phyloP scores from a whole-genome alignment of 2,113 vertebrate genomes.

The Fregetta grallaria region DNA sequence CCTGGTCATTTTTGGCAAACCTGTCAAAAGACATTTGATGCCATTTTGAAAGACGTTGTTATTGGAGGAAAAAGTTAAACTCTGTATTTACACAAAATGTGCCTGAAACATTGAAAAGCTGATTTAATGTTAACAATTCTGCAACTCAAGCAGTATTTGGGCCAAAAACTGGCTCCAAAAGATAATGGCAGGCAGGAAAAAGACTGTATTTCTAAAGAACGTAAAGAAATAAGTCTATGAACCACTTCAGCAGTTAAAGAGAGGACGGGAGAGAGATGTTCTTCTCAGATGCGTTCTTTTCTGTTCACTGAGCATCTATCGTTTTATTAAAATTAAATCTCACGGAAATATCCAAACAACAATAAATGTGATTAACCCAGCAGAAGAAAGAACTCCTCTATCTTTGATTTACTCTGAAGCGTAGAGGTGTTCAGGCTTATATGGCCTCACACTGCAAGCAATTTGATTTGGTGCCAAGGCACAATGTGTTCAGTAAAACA shows the following conservation, averaged over 20 bases:
- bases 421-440: neutral
- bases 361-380: neutral
- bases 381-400: neutral
- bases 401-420: neutral
- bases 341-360: neutral
- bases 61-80: neutral
- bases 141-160: neutral
- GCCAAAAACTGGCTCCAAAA: slow-evolving; percentile 33
- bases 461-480: neutral
- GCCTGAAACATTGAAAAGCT: neutral
- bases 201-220: neutral
- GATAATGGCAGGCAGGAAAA: slow-evolving; percentile 14
- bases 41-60: neutral
- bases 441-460: neutral
- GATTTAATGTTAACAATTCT: slow-evolving; percentile 30
- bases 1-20: slow-evolving; percentile 5
- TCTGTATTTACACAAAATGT: slow-evolving; percentile 20
- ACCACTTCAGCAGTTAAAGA: neutral
- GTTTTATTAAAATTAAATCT: neutral
- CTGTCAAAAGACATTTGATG: slow-evolving; percentile 9
- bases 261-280: neutral
- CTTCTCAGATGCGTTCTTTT: neutral
- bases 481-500: neutral
- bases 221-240: neutral
- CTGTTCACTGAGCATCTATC: neutral